These are phyloP conservation scores for Trachymyrmex cornetzi DNA, from an alignment of 1,140 invertebrate species.

Conservation along the genomic window DNA sequence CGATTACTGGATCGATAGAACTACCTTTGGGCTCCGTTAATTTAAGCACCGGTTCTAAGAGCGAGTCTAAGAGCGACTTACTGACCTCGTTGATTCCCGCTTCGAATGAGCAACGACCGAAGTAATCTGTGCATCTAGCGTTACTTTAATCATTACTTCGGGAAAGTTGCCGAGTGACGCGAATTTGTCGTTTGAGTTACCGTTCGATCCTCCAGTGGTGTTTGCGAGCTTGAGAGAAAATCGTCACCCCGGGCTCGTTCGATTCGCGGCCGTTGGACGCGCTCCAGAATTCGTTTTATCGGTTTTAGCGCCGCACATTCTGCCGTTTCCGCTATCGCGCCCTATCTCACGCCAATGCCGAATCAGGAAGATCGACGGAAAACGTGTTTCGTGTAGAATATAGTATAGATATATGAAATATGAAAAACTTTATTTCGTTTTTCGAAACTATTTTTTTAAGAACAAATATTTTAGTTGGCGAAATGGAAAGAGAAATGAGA, in stretches of 20 bases:
- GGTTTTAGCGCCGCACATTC: constrained; percentile 39
- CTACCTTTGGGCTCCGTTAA: constrained; percentile 36
- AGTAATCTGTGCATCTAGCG: constrained; percentile 46
- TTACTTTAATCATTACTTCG: constrained; percentile 56
- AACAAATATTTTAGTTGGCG: constrained; percentile 8
- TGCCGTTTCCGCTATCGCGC: constrained; percentile 43
- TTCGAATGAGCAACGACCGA: constrained; percentile 33
- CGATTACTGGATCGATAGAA: constrained; percentile 53
- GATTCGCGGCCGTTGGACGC: constrained; percentile 47
- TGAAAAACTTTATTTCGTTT: constrained; percentile 23
- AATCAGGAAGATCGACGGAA: constrained; percentile 45
- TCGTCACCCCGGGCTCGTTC: constrained; percentile 42
- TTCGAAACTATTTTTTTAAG: constrained; percentile 17
- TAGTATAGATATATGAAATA: background rate
- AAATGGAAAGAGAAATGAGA: background rate
- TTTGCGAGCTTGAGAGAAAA: constrained; percentile 51
- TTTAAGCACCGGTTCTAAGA: constrained; percentile 25
- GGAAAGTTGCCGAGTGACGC: constrained; percentile 27
- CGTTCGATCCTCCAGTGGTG: constrained; percentile 31
- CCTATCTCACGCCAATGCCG: constrained; percentile 8
- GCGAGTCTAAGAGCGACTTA: constrained; percentile 47
- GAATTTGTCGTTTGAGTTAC: constrained; percentile 29
- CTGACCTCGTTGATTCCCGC: constrained; percentile 40
- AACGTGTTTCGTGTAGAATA: constrained; percentile 26
- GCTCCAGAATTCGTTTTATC: constrained; percentile 55